Evolutionary conservation across 2,888 invertebrate genomes (phyloP), one percentile per base, ranked within the genome.

Genomic region (Nemoura dubitans): DNA sequence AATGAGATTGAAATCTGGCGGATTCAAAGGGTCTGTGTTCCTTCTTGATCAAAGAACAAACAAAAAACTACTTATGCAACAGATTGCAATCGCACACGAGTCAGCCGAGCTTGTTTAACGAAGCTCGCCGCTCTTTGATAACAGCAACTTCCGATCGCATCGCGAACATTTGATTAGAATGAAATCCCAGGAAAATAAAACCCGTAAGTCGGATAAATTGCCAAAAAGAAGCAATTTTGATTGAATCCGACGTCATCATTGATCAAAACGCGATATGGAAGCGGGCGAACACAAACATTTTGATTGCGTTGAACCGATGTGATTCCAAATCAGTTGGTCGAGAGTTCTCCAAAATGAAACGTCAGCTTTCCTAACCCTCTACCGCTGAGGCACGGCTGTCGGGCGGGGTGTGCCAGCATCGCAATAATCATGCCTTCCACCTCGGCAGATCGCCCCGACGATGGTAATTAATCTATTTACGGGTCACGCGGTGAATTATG

Each of bases 381-480:
- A 59, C 59, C 16, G 14, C 59, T 36, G 5, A 36, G 36, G 5
- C 5, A 10, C 36, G 36, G 36, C 36, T 10, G 10, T 36, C 10
- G 59, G 21, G 59, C 14, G 59, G 1, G 59, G 16, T 59, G 21
- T 3, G 2, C 21, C 59, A 14, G 59, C 21, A 59, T 59, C 10
- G 14, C 59, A 59, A 59, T 59, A 59, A 59, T 59, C 59, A 59
- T 59, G 16, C 59, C 16, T 59, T 59, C 59, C 59, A 59, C 59
- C 59, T 26, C 78, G 6, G 78, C 26, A 78, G 25, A 10, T 30
- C 5, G n/a, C 30, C 16, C 7, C n/a, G 26, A n/a, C 30, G 27
- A 21, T 81, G 29, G 5, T 81, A 81, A 81, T 81, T 81, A 81
- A 81, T 81, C 30, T 81, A 30, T 81, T 81, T 30, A 30, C 30